These are phyloP conservation scores for Zelostemma sp. DNA, from an alignment of 1,140 invertebrate species.

Conservation along the genomic window DNA sequence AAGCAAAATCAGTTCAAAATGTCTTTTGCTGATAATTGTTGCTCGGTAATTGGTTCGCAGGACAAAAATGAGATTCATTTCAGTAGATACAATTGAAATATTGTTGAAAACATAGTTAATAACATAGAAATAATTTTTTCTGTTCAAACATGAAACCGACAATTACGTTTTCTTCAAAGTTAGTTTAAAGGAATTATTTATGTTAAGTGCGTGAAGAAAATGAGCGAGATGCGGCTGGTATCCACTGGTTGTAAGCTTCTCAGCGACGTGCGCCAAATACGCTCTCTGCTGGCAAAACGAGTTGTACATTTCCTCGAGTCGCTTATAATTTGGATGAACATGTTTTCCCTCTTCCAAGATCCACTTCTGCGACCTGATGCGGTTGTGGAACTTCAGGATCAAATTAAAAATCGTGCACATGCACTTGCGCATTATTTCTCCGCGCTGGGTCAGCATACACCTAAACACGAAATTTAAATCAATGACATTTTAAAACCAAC, in stretches of 20 bases:
- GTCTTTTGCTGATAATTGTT: no score
- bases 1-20: no score
- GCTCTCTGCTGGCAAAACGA: conserved; percentile 62
- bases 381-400: conserved; percentile 78
- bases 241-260: conserved; percentile 63
- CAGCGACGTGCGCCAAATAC: conserved; percentile 62
- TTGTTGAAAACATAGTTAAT: no score
- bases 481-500: conserved; percentile 8
- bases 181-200: conserved; percentile 64
- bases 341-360: conserved; percentile 29
- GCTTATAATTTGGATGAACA: conserved; percentile 58
- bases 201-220: conserved; percentile 66
- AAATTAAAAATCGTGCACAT: conserved; percentile 78
- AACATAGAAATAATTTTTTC: no score
- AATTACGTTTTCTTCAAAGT: no score
- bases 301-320: conserved; percentile 62
- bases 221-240: conserved; percentile 67
- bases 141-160: no score
- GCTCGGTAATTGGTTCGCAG: no score
- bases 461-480: conserved; percentile 63
- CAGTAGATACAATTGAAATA: no score
- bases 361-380: conserved; percentile 62
- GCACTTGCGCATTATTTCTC: conserved; percentile 75
- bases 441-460: conserved; percentile 78
- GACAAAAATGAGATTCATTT: no score